Conservation (phyloP, 1,140 invertebrate species). For the Belonocnema kinseyi region DNA sequence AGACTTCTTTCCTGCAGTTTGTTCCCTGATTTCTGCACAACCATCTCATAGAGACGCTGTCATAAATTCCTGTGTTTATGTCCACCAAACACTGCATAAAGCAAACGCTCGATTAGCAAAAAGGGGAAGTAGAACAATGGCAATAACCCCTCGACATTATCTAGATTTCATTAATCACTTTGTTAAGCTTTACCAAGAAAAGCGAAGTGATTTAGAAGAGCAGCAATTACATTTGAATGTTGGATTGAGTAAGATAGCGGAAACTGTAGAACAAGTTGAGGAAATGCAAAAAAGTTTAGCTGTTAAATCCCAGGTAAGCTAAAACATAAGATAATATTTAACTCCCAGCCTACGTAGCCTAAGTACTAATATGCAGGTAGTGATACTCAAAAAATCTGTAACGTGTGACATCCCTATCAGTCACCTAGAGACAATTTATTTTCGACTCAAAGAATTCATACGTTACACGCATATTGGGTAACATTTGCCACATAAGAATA, state of each 20-base stretch:
- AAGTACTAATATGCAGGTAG: too few species aligned
- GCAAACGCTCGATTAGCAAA: constrained; percentile 93
- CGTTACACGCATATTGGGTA: too few species aligned
- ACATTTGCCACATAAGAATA: too few species aligned
- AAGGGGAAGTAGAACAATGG: constrained; percentile 95
- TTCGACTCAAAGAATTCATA: too few species aligned
- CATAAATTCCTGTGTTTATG: constrained; percentile 98
- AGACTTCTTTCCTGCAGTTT: constrained; percentile 91
- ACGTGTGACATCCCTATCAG: too few species aligned
- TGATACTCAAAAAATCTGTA: too few species aligned
- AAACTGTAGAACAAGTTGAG: constrained; percentile 99
- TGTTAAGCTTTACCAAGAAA: constrained; percentile 98
- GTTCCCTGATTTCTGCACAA: constrained; percentile 84
- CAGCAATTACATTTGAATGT: constrained; percentile 99
- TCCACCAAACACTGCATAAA: constrained; percentile 97
- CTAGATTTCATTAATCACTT: constrained; percentile 99
- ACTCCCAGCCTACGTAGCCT: too few species aligned
- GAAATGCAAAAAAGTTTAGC: constrained; percentile 99
- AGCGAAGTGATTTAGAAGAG: constrained; percentile 98
- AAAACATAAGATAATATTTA: neutral
- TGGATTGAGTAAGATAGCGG: constrained; percentile 98
- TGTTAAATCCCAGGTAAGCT: constrained; percentile 88
- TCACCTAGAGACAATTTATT: too few species aligned
- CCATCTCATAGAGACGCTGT: constrained; percentile 95
- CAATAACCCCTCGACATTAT: constrained; percentile 98